phyloP scores from a whole-genome alignment of 2,113 vertebrate genomes.

The Lampris incognitus region DNA sequence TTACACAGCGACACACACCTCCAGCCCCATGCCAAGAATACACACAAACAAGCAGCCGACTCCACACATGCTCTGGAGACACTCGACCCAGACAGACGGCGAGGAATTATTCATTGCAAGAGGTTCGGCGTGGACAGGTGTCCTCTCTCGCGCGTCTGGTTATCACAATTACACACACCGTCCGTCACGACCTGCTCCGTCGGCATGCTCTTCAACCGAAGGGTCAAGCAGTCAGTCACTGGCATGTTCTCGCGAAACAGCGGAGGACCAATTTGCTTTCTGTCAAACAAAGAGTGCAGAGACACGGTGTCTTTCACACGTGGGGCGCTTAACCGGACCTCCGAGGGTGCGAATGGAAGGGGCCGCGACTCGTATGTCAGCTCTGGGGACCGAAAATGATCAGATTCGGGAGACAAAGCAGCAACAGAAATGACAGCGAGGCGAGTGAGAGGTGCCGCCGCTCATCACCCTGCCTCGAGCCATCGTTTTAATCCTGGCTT shows the following conservation, averaged over 20 bases:
- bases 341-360: constrained; percentile 23
- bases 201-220: constrained; percentile 13
- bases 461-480: constrained; percentile 22
- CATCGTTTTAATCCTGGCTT: constrained; percentile 37
- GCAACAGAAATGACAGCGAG: constrained; percentile 24
- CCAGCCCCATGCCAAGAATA: constrained; percentile 47
- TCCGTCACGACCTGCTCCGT: constrained; percentile 1
- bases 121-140: constrained; percentile 11
- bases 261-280: constrained; percentile 24
- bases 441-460: constrained; percentile 21
- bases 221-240: background rate
- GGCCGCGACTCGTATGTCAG: constrained; percentile 27
- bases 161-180: constrained; percentile 24
- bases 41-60: constrained; percentile 55
- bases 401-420: constrained; percentile 47
- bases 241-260: constrained; percentile 3
- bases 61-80: constrained; percentile 37
- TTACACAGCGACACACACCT: constrained; percentile 52
- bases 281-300: constrained; percentile 4
- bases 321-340: constrained; percentile 26
- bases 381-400: constrained; percentile 24
- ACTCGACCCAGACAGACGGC: constrained; percentile 63
- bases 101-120: constrained; percentile 34
- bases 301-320: background rate
- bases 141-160: constrained; percentile 35